Base-by-base conservation (phyloP, 1,140 invertebrate genomes). In the Aphelenchoides besseyi region DNA sequence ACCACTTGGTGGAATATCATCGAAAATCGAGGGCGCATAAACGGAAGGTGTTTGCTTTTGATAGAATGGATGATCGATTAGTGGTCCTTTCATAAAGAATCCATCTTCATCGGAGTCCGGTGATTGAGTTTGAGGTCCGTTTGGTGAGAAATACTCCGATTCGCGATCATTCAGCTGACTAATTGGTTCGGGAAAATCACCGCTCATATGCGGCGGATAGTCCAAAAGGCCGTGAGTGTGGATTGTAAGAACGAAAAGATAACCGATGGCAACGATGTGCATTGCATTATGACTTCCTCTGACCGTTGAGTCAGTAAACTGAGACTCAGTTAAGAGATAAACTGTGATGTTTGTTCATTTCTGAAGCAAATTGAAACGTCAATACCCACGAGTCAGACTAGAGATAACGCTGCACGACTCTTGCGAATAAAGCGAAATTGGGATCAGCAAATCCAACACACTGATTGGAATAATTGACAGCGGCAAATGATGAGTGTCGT, bases 1-100 rank as follows among this genome's bases (percentile, higher is more conserved):
- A 66, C 63, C 63, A 35, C 32, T 37, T 37, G 16, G 30, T 2
- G 63, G 63, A 37, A 66, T 66, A 23, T 66, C 16, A 16, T 33
- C 63, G 32, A 66, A 66, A 16, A 66, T 66, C 36, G 55, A 12
- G 5, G 55, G 26, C 5, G 5, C 16, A 23, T 33, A 33, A 33
- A 33, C 55, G 5, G 55, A 23, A 8, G 55, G 55, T 8, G 32
- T 28, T 59, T 59, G 26, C 12, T 59, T 28, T 12, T 33, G 55
- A 33, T 29, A 59, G 18, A 29, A 59, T 33, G 55, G 55, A 23
- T 59, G 55, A 8, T 59, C 55, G 18, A 28, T 18, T 33, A 59
- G 55, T 23, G 55, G 55, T 59, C 55, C 18, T 33, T 59, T 59
- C 18, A 59, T 28, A 33, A 59, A 59, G 18, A 59, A 8, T 5